phyloP scores from a whole-genome alignment of 1,140 invertebrate species.

The Mesaphorura yosii region DNA sequence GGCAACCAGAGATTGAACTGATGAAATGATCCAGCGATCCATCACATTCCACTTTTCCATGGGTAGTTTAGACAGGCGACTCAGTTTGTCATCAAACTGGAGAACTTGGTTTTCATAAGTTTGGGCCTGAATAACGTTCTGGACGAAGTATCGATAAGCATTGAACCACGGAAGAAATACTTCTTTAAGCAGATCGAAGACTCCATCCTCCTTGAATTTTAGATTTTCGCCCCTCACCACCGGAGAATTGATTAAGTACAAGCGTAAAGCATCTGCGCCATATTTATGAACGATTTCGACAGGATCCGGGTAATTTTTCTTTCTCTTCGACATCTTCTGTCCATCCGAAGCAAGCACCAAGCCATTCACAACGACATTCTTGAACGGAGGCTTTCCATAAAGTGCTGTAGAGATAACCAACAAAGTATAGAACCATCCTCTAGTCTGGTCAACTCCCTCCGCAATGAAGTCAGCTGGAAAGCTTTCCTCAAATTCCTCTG shows the following conservation, averaged over 20 bases:
- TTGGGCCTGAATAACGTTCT: conserved; percentile 56
- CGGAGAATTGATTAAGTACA: conserved; percentile 97
- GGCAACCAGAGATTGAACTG: conserved; percentile 79
- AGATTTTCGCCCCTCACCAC: conserved; percentile 94
- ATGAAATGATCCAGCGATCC: conserved; percentile 95
- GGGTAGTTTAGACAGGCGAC: conserved; percentile 41
- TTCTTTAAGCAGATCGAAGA: conserved; percentile 91
- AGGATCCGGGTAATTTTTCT: conserved; percentile 98
- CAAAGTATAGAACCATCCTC: conserved; percentile 98
- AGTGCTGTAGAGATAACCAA: conserved; percentile 89
- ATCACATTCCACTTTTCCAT: conserved; percentile 64
- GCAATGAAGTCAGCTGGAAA: conserved; percentile 99
- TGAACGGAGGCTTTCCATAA: conserved; percentile 95
- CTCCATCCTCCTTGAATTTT: conserved; percentile 93
- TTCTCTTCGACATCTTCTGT: conserved; percentile 98
- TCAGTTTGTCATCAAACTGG: conserved; percentile 34
- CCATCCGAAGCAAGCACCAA: conserved; percentile 90
- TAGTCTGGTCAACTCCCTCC: conserved; percentile 97
- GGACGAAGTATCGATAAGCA: conserved; percentile 88
- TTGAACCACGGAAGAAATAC: conserved; percentile 95
- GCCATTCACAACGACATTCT: conserved; percentile 93
- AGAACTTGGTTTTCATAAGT: conserved; percentile 16
- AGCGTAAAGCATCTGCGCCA: conserved; percentile 88
- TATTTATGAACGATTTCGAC: conserved; percentile 81
- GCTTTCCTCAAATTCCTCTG: conserved; percentile 72